These are phyloP conservation scores for Lepilemur septentrionalis DNA, from an alignment of 2,797 vertebrate genomes.

Conservation along the genomic window DNA sequence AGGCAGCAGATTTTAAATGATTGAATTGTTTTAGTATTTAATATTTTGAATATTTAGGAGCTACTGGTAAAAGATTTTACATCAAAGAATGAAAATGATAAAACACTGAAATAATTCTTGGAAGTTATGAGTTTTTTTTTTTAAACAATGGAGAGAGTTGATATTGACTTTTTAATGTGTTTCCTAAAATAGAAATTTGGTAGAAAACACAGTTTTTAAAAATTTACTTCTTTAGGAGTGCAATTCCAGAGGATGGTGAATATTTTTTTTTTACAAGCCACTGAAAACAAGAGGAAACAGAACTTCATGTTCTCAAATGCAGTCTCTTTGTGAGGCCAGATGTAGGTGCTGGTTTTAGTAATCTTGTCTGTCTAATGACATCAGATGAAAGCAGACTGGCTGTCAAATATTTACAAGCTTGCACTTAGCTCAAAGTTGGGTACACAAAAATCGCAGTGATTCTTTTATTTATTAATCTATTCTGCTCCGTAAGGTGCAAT, in stretches of 20 bases:
- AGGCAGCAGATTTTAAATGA: background rate
- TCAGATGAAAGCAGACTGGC: background rate
- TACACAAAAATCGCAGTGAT: constrained; percentile 30
- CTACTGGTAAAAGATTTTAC: background rate
- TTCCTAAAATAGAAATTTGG: constrained; percentile 34
- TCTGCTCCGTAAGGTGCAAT: constrained; percentile 7
- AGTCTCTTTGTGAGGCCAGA: background rate
- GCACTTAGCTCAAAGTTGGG: background rate
- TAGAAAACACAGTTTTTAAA: background rate
- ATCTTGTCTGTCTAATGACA: background rate
- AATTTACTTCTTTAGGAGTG: background rate
- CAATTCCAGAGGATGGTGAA: background rate
- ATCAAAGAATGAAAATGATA: background rate
- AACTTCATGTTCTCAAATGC: background rate
- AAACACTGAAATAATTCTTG: constrained; percentile 9
- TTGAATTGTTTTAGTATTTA: background rate
- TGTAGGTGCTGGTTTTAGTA: background rate
- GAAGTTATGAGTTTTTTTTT: background rate
- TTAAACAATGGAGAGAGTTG: background rate
- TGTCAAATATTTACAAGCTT: constrained; percentile 52
- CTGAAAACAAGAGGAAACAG: background rate
- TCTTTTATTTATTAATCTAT: constrained; percentile 56
- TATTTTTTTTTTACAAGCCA: background rate
- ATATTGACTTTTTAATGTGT: constrained; percentile 8
- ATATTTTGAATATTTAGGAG: background rate